A percentile compares a stretch with the other conserved stretches of the same genome.
phyloP scores from a whole-genome alignment of 2,888 invertebrate species.

The Pemphredon lugubris region DNA sequence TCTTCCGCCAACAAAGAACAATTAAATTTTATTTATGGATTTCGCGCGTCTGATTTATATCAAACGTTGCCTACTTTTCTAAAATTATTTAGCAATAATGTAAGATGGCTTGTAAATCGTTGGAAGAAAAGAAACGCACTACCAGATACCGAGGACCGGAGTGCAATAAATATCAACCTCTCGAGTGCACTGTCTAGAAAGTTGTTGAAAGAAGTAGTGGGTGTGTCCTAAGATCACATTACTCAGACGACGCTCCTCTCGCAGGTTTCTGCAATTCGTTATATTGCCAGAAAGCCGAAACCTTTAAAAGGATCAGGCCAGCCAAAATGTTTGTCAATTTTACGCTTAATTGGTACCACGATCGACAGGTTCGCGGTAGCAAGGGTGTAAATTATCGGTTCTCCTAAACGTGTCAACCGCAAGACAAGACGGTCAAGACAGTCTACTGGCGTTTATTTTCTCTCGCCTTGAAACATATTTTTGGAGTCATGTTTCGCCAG shows the following conservation, averaged over 20 bases:
- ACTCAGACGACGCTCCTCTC: constrained; percentile 41
- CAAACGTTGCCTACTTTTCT: too few relatives aligned
- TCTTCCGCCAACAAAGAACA: not conserved
- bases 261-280: constrained; percentile 53
- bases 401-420: constrained; percentile 29
- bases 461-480: constrained; percentile 61
- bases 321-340: constrained; percentile 66
- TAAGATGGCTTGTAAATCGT: too few relatives aligned
- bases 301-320: constrained; percentile 22
- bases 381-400: constrained; percentile 48
- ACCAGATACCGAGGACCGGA: not conserved
- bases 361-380: constrained; percentile 45
- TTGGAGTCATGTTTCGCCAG: constrained; percentile 49
- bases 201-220: constrained; percentile 38
- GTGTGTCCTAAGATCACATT: constrained; percentile 60
- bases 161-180: not conserved
- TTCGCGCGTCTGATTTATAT: constrained; percentile 2
- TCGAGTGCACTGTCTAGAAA: constrained; percentile 1
- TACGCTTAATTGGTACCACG: constrained; percentile 64
- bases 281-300: constrained; percentile 53
- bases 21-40: constrained; percentile 18
- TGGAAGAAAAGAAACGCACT: not conserved
- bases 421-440: constrained; percentile 31
- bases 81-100: too few relatives aligned
- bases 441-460: constrained; percentile 39